Evolutionary conservation across 2,888 invertebrate genomes (phyloP).

Genomic region (Megastigmus dorsalis): DNA sequence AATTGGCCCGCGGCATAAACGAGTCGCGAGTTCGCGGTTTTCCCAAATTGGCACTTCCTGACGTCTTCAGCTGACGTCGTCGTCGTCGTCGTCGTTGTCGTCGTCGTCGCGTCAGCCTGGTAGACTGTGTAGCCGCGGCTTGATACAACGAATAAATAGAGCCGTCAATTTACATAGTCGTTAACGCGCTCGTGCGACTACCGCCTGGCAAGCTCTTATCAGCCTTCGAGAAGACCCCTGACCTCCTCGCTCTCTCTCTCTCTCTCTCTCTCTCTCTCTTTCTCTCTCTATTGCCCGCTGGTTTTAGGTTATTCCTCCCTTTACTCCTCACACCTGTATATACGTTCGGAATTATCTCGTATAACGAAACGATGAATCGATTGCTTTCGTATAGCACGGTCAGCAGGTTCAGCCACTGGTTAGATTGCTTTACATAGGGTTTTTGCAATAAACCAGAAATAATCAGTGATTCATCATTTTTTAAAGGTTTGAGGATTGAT

Average conservation of each 20-base stretch:
- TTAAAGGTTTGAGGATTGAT: too few relatives aligned
- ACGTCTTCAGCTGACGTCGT: conserved; percentile 63
- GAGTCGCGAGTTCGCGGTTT: conserved; percentile 34
- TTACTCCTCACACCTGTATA: not conserved
- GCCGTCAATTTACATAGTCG: conserved; percentile 72
- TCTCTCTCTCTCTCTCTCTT: conserved; percentile 36
- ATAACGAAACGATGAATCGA: conserved; percentile 1
- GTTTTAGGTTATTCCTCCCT: too few relatives aligned
- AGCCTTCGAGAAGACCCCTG: conserved; percentile 61
- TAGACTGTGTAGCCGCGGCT: conserved; percentile 42
- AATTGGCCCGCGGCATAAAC: conserved; percentile 56
- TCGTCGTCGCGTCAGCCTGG: too few relatives aligned
- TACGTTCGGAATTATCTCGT: conserved; percentile 2
- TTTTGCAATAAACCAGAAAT: too few relatives aligned
- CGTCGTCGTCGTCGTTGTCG: not conserved
- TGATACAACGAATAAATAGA: conserved; percentile 71
- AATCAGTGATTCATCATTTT: too few relatives aligned
- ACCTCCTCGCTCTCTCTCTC: conserved; percentile 64
- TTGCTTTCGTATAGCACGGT: too few relatives aligned
- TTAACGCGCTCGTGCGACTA: conserved; percentile 61
- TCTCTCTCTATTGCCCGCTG: too few relatives aligned
- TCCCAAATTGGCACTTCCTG: conserved; percentile 61
- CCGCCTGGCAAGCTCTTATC: conserved; percentile 69
- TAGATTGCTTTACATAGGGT: too few relatives aligned
- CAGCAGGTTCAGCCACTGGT: too few relatives aligned